Conservation (phyloP, 2,888 invertebrate species). For the Eudasyphora cyanicolor region DNA sequence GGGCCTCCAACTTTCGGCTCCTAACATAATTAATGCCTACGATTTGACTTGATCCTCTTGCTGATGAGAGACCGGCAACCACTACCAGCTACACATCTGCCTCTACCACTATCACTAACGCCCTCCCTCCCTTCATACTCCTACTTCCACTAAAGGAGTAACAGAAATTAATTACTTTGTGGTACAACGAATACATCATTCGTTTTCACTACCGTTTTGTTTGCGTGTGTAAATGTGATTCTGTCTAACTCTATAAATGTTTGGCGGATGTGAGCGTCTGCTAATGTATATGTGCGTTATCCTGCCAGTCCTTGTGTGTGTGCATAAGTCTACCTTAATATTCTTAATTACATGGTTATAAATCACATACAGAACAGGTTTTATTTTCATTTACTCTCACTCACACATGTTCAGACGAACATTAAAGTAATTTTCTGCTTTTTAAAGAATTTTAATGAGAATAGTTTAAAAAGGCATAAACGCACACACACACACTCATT, state of each 20-base stretch:
- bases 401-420: not conserved
- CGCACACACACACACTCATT: too few relatives aligned
- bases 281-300: not conserved
- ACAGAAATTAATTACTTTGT: constrained; percentile 60
- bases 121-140: not conserved
- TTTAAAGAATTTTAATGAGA: constrained; percentile 51
- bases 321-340: constrained; percentile 28
- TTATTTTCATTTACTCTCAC: not conserved
- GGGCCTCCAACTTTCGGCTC: too few relatives aligned
- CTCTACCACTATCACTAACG: not conserved
- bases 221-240: not conserved
- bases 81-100: not conserved
- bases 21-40: too few relatives aligned
- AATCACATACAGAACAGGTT: constrained; percentile 39
- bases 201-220: not conserved
- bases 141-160: not conserved
- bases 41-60: too few relatives aligned
- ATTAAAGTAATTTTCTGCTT: not conserved
- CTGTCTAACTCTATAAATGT: not conserved
- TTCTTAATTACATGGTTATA: constrained; percentile 51
- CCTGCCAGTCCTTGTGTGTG: not conserved
- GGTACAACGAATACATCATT: constrained; percentile 45
- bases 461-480: constrained; percentile 32
- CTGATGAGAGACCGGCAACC: not conserved
- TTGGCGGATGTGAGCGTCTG: not conserved